Base-by-base conservation (phyloP, 2,797 vertebrate species). In the Sebastes cheni region DNA sequence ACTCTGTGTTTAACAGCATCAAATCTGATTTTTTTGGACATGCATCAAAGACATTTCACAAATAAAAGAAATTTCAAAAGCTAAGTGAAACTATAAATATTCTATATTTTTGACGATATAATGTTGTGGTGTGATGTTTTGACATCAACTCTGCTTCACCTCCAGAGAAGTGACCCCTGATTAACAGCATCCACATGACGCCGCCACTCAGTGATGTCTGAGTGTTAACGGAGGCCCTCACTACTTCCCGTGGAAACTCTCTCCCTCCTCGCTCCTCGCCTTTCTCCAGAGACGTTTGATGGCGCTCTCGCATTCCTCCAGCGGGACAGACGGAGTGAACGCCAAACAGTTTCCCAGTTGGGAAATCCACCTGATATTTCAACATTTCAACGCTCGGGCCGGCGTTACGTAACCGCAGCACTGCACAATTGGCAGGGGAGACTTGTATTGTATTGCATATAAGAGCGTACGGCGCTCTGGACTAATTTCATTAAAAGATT, bases 301-400 rank as follows among this genome's bases (percentile, higher is more conserved):
- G 60, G 39, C 11, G 6, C 55, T 20, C 56, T 75, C 11, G 5
- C 66, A 75, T 80, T 87, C 73, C 71, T 75, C 34, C 3, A 30
- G 22, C 4, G 6, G 74, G 30, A 69, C 34, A 11, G 58, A 72
- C 14, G 42, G 61, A 29, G 27, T 14, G 54, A 20, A 87, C 5
- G 9, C 64, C 66, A 62, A 85, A 74, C 54, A 66, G 30, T 39
- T 39, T 39, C 58, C 64, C 8, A 5, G 62, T 88, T 81, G 72
- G 80, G 65, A 90, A 92, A 90, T 82, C 79, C 76, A 77, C 80
- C 87, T 89, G 82, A 86, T 70, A 71, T 90, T 92, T 88, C 46
- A 79, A 86, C 85, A 89, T 81, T 74, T 86, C 79, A 72, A 9
- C 4, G 4, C 72, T 84, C 14, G 0, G 29, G 66, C 61, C 54